Conservation (phyloP, 2,797 vertebrate species). For the Neosilurus mollespiculum region DNA sequence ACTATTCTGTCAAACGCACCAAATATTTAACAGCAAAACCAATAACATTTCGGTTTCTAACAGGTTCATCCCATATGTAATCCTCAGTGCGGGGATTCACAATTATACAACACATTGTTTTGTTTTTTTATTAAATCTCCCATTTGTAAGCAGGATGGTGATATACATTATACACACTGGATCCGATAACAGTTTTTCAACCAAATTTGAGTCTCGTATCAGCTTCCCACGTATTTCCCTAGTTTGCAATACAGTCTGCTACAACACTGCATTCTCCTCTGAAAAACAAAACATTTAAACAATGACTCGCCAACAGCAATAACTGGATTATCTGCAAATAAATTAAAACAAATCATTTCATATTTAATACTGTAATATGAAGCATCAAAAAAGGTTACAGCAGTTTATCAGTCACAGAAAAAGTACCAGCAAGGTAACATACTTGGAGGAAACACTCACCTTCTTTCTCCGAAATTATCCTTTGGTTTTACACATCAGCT, state of each 20-base stretch:
- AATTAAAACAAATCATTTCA: background rate
- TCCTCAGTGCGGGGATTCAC: constrained; percentile 66
- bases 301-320: background rate
- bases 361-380: background rate
- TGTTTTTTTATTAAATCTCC: constrained; percentile 33
- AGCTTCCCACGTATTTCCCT: constrained; percentile 13
- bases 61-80: constrained; percentile 64
- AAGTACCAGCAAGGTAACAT: background rate
- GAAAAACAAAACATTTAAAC: constrained; percentile 9
- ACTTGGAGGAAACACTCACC: constrained; percentile 51
- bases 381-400: background rate
- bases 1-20: constrained; percentile 38
- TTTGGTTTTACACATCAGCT: constrained; percentile 85
- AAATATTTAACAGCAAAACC: constrained; percentile 55
- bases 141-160: constrained; percentile 35
- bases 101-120: constrained; percentile 44
- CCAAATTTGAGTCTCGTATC: constrained; percentile 27
- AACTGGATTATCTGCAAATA: background rate
- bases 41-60: constrained; percentile 66
- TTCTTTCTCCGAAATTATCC: constrained; percentile 63
- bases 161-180: constrained; percentile 40
- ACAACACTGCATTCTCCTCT: constrained; percentile 40
- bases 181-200: constrained; percentile 26
- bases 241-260: constrained; percentile 26
- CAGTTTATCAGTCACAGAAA: background rate